A percentile compares a stretch with the other conserved stretches of the same genome.
Conservation (phyloP, 2,888 invertebrate genomes). For the Odontothrips loti region DNA sequence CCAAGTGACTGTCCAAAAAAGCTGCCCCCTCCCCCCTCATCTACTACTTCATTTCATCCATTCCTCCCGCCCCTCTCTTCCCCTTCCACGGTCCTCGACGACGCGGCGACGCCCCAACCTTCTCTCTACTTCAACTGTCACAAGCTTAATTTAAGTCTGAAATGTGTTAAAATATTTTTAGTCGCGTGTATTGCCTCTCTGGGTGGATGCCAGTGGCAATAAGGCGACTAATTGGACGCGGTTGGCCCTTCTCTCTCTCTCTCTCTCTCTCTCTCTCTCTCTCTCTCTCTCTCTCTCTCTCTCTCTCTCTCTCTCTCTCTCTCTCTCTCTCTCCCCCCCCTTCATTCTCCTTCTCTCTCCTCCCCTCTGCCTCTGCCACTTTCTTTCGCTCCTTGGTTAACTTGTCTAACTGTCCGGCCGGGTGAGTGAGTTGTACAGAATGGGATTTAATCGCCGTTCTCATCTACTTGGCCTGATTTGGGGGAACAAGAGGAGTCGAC, state of each 20-base stretch:
- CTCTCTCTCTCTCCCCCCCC: not conserved
- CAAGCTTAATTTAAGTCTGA: slow-evolving; percentile 26
- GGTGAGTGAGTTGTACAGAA: too few species aligned
- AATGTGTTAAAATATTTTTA: slow-evolving; percentile 27
- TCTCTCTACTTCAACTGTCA: slow-evolving; percentile 2
- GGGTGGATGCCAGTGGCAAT: slow-evolving; percentile 21
- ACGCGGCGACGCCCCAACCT: not conserved
- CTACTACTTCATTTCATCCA: not conserved
- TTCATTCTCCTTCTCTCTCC: not conserved
- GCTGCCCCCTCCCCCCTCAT: too few species aligned
- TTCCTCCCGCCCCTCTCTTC: not conserved
- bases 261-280: not conserved
- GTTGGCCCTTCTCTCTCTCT: not conserved
- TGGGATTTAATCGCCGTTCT: too few species aligned
- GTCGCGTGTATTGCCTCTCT: slow-evolving; percentile 6
- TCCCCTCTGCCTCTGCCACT: not conserved
- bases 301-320: slow-evolving; percentile 13
- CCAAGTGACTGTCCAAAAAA: too few species aligned
- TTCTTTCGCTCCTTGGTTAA: not conserved
- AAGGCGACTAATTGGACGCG: slow-evolving; percentile 17
- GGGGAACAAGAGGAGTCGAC: too few species aligned
- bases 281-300: not conserved
- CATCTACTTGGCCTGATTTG: too few species aligned
- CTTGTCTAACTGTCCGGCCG: too few species aligned
- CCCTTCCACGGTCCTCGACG: not conserved